A percentile compares a stretch with the other conserved stretches of the same genome.
phyloP scores from a whole-genome alignment of 2,797 vertebrate genomes.

The Orientallactaga sibirica region DNA sequence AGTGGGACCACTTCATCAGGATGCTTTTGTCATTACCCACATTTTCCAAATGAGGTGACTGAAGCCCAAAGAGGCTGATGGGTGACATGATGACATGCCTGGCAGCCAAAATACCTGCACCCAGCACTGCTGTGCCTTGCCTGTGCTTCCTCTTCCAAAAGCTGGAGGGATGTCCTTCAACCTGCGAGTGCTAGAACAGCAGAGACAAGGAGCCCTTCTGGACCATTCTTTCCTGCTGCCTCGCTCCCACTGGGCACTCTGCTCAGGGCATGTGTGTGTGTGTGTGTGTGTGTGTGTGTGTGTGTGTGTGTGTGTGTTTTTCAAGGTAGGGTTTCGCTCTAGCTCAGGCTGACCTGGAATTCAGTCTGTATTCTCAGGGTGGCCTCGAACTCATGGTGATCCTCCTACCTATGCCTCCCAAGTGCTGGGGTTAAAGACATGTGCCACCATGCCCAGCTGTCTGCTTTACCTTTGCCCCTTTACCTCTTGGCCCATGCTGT shows the following conservation, averaged over 20 bases:
- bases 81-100: background rate
- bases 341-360: too few species aligned
- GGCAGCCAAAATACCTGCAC: background rate
- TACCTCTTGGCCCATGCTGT: background rate
- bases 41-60: background rate
- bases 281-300: too few species aligned
- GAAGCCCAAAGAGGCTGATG: background rate
- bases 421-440: too few species aligned
- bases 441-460: too few species aligned
- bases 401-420: too few species aligned
- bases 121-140: background rate
- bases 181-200: background rate
- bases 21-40: background rate
- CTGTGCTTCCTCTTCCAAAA: background rate
- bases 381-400: too few species aligned
- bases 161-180: background rate
- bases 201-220: background rate
- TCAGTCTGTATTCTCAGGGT: too few species aligned
- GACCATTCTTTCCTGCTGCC: background rate
- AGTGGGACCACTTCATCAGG: background rate
- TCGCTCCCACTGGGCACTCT: background rate
- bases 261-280: background rate
- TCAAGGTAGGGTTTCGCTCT: too few species aligned
- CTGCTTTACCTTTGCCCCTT: too few species aligned
- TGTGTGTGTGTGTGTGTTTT: too few species aligned